A percentile compares a stretch with the other conserved stretches of the same genome.
Evolutionary conservation across 2,888 invertebrate species (phyloP).

Genomic region (Nephrotoma guestfalica): DNA sequence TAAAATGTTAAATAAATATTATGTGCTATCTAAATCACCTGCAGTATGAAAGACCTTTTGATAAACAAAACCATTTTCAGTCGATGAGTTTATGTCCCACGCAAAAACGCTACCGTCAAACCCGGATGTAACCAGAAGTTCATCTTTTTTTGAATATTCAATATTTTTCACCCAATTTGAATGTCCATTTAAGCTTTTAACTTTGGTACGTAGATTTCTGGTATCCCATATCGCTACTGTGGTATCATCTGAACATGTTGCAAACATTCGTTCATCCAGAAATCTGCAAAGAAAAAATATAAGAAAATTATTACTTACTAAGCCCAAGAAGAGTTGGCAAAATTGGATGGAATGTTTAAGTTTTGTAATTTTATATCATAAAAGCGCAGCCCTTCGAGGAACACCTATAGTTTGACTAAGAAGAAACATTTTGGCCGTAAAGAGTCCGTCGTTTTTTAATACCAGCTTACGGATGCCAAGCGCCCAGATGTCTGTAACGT

Average conservation of each 20-base stretch:
- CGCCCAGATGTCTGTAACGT: no score
- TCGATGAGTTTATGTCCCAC: constrained; percentile 84
- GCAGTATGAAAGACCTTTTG: constrained; percentile 77
- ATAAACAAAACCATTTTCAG: constrained; percentile 60
- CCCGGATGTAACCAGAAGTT: constrained; percentile 76
- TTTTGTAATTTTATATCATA: no score
- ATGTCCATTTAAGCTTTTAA: constrained; percentile 69
- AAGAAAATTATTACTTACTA: not conserved
- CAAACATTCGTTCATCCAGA: constrained; percentile 72
- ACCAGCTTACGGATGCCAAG: no score
- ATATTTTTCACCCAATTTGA: constrained; percentile 95
- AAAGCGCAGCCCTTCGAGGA: no score
- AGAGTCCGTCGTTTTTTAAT: no score
- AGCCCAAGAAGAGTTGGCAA: no score
- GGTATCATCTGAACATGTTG: constrained; percentile 87
- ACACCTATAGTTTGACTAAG: no score
- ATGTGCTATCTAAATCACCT: constrained; percentile 25
- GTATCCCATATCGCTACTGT: constrained; percentile 89
- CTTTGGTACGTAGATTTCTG: constrained; percentile 63
- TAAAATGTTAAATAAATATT: constrained; percentile 10
- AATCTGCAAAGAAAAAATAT: constrained; percentile 43
- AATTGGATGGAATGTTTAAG: no score
- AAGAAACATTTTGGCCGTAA: no score
- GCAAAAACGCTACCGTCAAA: constrained; percentile 88
- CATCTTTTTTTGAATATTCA: constrained; percentile 74